Conservation (phyloP, 2,797 vertebrate genomes). For the Alfaro cultratus region DNA sequence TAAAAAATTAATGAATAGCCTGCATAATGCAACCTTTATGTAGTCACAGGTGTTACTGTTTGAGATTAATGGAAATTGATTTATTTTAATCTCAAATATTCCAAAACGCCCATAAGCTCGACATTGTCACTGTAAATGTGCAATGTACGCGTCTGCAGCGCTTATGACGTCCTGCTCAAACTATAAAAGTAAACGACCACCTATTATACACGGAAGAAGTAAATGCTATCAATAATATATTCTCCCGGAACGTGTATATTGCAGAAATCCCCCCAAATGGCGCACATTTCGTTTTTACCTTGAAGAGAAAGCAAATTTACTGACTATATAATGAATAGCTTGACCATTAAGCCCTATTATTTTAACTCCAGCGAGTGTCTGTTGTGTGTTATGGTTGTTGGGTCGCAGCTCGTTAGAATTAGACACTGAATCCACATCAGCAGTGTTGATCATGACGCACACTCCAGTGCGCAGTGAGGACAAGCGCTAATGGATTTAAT, state of each 20-base stretch:
- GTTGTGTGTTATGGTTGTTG: background rate
- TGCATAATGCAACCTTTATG: background rate
- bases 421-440: constrained; percentile 80
- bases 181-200: background rate
- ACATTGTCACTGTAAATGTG: constrained; percentile 18
- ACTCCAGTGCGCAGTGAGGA: constrained; percentile 58
- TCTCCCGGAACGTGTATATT: background rate
- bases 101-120: background rate
- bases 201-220: background rate
- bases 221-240: background rate
- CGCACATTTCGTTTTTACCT: background rate
- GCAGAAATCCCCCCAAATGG: background rate
- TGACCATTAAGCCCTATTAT: background rate
- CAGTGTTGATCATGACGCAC: constrained; percentile 62
- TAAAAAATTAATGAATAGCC: background rate
- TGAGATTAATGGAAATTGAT: background rate
- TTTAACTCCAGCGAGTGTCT: background rate
- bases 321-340: background rate
- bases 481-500: constrained; percentile 79
- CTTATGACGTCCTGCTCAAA: constrained; percentile 35
- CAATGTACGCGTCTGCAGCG: constrained; percentile 60
- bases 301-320: background rate
- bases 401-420: constrained; percentile 65
- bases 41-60: background rate
- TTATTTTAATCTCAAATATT: background rate